Evolutionary conservation across 2,888 invertebrate species (phyloP), one percentile per base, ranked within the genome.

Genomic region (Synergus laeviventris): DNA sequence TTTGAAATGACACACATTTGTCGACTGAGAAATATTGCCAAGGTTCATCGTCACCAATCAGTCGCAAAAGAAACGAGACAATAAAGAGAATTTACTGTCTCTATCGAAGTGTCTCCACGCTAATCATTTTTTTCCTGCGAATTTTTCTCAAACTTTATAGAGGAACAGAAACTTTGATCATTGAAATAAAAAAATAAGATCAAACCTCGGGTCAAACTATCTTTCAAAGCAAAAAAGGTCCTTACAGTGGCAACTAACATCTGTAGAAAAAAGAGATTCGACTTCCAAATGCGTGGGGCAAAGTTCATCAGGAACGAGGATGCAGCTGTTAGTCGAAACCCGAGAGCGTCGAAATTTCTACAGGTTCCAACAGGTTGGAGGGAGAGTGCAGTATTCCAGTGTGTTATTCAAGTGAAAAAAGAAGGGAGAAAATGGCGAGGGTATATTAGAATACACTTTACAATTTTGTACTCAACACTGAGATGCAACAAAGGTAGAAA

Each of bases 301-400:
- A 76, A 78, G 76, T 73, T 81, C 79, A 79, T 78, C 75, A 80
- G 78, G 78, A 79, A 78, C 42, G 80, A 80, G 79, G 79, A 79
- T 78, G 81, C 81, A 82, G 80, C 79, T 81, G 81, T 79, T 79
- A 74, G 77, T 31, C 77, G 76, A 77, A 75, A 77, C 74, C 73
- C 77, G 76, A 80, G 64, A 73, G 76, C 75, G 49, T 64, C 74
- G 78, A 78, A 84, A 83, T 84, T 81, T 78, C 82, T 77, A 82
- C 86, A 86, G 87, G 86, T 87, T 84, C 83, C 85, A 86, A 85
- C 87, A 87, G 86, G 87, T 87, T 87, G 87, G 84, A 82, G 84
- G 84, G 83, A 64, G 66, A 54, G 74, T 64, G 66, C 78, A 80
- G 66, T 77, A 80, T 70, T 70, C 76, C 16, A 45, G 24, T 21